Evolutionary conservation across 2,113 vertebrate species (phyloP).

Genomic region (Lophius piscatorius): DNA sequence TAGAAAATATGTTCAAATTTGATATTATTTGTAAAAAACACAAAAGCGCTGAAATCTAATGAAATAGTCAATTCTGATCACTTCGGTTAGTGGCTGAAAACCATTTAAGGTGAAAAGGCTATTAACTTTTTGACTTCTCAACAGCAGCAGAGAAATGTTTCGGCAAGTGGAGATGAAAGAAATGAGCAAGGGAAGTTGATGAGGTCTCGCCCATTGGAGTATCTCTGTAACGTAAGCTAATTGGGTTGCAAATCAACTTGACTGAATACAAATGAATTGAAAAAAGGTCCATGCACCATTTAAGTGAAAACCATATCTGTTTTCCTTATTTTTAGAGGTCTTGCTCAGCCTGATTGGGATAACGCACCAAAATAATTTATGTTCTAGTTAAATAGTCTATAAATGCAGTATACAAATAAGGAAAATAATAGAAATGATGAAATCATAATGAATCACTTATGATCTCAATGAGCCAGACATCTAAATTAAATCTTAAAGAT

Average conservation of each 20-base stretch:
- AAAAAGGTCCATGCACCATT: slow-evolving; percentile 10
- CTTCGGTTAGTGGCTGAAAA: slow-evolving; percentile 12
- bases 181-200: slow-evolving; percentile 34
- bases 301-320: too few species aligned
- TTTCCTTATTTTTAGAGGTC: too few species aligned
- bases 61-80: slow-evolving; percentile 21
- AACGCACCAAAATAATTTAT: too few species aligned
- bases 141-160: slow-evolving; percentile 10
- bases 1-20: slow-evolving; percentile 18
- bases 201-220: slow-evolving; percentile 33
- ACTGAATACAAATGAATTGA: slow-evolving; percentile 33
- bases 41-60: slow-evolving; percentile 3
- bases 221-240: slow-evolving; percentile 42
- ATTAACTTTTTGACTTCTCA: neutral
- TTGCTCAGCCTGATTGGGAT: too few species aligned
- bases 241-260: slow-evolving; percentile 43
- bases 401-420: too few species aligned
- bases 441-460: too few species aligned
- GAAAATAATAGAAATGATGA: too few species aligned
- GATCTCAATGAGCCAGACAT: slow-evolving; percentile 9
- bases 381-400: too few species aligned
- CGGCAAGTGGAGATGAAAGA: slow-evolving; percentile 28
- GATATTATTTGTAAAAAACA: slow-evolving; percentile 7
- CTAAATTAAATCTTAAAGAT: neutral
- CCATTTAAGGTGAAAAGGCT: slow-evolving; percentile 20